These are phyloP conservation scores for Rotaria magnacalcarata DNA, from an alignment of 2,888 invertebrate species.

Conservation along the genomic window DNA sequence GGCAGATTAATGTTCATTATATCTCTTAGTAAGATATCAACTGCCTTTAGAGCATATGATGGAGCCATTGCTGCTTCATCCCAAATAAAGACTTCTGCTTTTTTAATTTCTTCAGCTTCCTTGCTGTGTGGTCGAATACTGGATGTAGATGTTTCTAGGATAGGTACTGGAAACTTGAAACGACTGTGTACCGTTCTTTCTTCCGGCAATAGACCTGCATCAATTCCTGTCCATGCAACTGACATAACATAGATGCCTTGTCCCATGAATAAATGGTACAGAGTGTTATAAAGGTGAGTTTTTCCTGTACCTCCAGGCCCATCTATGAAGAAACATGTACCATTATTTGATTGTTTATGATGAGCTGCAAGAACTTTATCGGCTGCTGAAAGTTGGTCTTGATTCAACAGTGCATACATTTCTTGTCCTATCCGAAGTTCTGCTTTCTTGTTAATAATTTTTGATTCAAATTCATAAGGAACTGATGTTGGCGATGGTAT, in stretches of 20 bases:
- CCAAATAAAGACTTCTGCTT: conserved; percentile 37
- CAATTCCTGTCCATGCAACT: conserved; percentile 41
- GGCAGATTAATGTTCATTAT: not conserved
- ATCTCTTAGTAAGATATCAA: conserved; percentile 6
- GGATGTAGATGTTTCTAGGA: not conserved
- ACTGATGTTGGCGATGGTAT: too few relatives aligned
- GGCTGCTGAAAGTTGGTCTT: too few relatives aligned
- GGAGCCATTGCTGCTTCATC: conserved; percentile 40
- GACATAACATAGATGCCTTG: conserved; percentile 24
- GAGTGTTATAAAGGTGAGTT: conserved; percentile 13
- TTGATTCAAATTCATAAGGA: too few relatives aligned
- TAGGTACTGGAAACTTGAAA: conserved; percentile 10
- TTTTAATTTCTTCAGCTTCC: conserved; percentile 34
- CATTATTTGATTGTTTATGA: not conserved
- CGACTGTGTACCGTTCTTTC: conserved; percentile 36
- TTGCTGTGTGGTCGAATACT: conserved; percentile 3
- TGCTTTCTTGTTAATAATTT: too few relatives aligned
- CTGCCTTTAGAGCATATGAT: not conserved
- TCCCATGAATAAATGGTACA: conserved; percentile 36
- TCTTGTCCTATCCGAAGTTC: too few relatives aligned
- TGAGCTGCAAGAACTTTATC: too few relatives aligned
- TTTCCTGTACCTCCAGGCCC: not conserved
- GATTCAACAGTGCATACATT: too few relatives aligned
- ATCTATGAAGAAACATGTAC: too few relatives aligned
- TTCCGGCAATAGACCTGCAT: conserved; percentile 36